Percentiles rank a stretch among this genome's conserved stretches.
Evolutionary conservation across 2,888 invertebrate genomes (phyloP).

Genomic region (Automeris io): DNA sequence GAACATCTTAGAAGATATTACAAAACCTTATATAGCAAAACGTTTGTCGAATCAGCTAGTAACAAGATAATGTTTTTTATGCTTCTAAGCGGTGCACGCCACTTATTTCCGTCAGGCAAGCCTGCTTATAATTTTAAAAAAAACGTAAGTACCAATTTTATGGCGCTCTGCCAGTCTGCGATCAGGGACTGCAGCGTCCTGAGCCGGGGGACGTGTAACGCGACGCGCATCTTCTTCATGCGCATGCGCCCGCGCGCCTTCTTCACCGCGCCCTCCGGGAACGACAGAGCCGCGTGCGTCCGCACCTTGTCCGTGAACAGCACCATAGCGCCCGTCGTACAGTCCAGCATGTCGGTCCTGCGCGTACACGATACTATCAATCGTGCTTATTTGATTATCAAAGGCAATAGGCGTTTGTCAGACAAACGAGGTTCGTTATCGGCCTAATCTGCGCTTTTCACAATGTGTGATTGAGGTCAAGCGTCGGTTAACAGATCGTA

Average conservation of each 20-base stretch:
- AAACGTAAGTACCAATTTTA: not conserved
- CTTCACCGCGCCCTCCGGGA: slow-evolving; percentile 8
- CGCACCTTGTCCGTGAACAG: slow-evolving; percentile 37
- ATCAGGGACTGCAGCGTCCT: slow-evolving; percentile 41
- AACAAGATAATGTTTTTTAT: no score
- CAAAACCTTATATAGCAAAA: no score
- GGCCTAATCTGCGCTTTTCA: no score
- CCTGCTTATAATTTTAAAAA: not conserved
- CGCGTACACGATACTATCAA: not conserved
- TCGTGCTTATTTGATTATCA: no score
- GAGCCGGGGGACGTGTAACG: slow-evolving; percentile 42
- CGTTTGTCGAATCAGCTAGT: no score
- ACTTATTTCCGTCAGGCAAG: no score
- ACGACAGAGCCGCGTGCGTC: slow-evolving; percentile 28
- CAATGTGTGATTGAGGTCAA: no score
- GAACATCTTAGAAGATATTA: no score
- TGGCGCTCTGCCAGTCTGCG: slow-evolving; percentile 36
- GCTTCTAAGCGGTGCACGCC: no score
- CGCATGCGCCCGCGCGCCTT: slow-evolving; percentile 26
- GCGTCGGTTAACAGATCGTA: no score
- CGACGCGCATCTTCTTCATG: slow-evolving; percentile 27
- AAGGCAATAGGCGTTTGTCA: no score
- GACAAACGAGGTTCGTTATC: no score
- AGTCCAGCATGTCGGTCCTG: slow-evolving; percentile 61
- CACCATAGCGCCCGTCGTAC: slow-evolving; percentile 51